Evolutionary conservation across 2,888 invertebrate species (phyloP), one percentile per base, ranked within the genome.

Genomic region (Scaptomyza parva): DNA sequence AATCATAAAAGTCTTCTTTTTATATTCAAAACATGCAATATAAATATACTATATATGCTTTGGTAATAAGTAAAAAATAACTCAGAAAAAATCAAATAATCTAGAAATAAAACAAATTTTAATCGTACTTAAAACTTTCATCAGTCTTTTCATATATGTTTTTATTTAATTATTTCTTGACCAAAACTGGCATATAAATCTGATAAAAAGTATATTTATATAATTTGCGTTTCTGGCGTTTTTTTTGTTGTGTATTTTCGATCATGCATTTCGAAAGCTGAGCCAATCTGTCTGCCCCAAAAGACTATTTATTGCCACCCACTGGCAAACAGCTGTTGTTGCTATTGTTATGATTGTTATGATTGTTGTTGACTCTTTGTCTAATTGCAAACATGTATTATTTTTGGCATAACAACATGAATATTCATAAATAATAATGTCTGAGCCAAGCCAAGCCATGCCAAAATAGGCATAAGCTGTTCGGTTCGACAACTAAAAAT

Each of bases 381-480:
- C 68, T 85, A 81, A 81, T 88, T 82, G 62, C 55, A 45, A 52
- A 65, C 17, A 62, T 77, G 58, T 41, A 73, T 73, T 64, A 64
- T 50, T 58, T 64, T 64, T 71, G 80, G 61, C 74, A 81, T 43
- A 58, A 35, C 60, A 60, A 61, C 57, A 66, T 71, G 53, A 52
- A 68, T 81, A 78, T 81, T 79, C 73, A 78, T 69, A 65, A 63
- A 65, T 54, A 65, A 62, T 45, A 67, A 67, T 45, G 59, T 43
- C 18, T 41, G 52, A 51, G 48, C 54, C n/a, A n/a, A n/a, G n/a
- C n/a, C n/a, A n/a, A n/a, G n/a, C n/a, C n/a, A 45, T 51, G 60
- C 86, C 88, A 65, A 78, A 81, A 75, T 85, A 78, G 81, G 88
- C 61, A 82, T 83, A 82, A 82, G 88, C 82, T 54, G 87, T 52